Conservation (phyloP, 2,888 invertebrate species). For the Tetragonula carbonaria region DNA sequence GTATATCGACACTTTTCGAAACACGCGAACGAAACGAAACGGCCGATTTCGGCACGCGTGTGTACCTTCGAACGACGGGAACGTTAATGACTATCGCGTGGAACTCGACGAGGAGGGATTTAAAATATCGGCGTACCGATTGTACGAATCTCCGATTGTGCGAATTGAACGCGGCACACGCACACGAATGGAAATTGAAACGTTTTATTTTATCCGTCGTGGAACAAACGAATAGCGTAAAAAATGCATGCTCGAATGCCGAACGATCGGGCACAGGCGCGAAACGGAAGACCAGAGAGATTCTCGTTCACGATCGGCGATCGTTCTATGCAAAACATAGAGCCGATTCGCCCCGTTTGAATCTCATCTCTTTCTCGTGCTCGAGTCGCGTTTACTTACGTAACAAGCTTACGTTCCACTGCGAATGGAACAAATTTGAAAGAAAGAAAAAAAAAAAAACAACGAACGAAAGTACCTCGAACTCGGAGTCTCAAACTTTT, state of each 20-base stretch:
- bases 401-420: no score
- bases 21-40: constrained; percentile 47
- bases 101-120: constrained; percentile 7
- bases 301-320: background rate
- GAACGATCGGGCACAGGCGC: background rate
- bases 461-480: no score
- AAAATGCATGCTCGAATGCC: constrained; percentile 12
- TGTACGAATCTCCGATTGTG: background rate
- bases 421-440: no score
- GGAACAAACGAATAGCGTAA: constrained; percentile 31
- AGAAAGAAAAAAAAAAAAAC: no score
- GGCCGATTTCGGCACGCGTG: constrained; percentile 20
- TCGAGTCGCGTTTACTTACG: no score
- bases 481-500: no score
- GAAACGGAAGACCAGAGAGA: background rate
- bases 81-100: constrained; percentile 17
- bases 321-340: background rate
- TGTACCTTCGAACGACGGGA: background rate
- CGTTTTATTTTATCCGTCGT: background rate
- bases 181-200: background rate
- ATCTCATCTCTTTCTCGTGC: background rate
- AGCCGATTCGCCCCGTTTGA: background rate
- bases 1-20: constrained; percentile 45
- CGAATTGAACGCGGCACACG: background rate
- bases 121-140: constrained; percentile 14